Evolutionary conservation across 1,140 invertebrate species (phyloP).

Genomic region (Polyergus mexicanus): DNA sequence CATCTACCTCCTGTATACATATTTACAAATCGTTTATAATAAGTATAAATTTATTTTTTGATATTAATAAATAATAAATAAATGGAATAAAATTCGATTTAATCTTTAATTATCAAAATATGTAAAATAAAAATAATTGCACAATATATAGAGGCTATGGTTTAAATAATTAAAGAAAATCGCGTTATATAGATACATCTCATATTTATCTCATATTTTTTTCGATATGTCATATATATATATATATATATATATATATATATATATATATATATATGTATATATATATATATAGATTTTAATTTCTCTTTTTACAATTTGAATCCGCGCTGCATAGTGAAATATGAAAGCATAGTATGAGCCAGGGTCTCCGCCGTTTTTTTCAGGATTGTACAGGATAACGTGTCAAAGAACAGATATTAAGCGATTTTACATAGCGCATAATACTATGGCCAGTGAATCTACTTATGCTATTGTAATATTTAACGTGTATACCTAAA

Average conservation of each 20-base stretch:
- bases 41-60: constrained; percentile 23
- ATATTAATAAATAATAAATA: constrained; percentile 12
- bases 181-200: not conserved
- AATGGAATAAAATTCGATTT: constrained; percentile 17
- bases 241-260: not conserved
- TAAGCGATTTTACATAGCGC: constrained; percentile 83
- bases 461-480: constrained; percentile 85
- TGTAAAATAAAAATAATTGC: constrained; percentile 9
- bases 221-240: not conserved
- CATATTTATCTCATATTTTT: not conserved
- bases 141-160: constrained; percentile 34
- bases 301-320: constrained; percentile 30
- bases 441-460: constrained; percentile 87
- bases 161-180: constrained; percentile 36
- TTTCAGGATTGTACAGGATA: constrained; percentile 80
- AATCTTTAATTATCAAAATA: not conserved
- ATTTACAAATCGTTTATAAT: constrained; percentile 17
- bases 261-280: not conserved
- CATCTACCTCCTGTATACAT: constrained; percentile 48
- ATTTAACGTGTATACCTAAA: constrained; percentile 85
- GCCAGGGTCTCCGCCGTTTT: constrained; percentile 64
- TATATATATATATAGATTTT: not conserved
- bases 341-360: constrained; percentile 7
- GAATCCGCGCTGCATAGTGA: not conserved
- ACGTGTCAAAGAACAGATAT: constrained; percentile 78